Conservation (phyloP, 2,113 vertebrate species). For the Strigops habroptila region DNA sequence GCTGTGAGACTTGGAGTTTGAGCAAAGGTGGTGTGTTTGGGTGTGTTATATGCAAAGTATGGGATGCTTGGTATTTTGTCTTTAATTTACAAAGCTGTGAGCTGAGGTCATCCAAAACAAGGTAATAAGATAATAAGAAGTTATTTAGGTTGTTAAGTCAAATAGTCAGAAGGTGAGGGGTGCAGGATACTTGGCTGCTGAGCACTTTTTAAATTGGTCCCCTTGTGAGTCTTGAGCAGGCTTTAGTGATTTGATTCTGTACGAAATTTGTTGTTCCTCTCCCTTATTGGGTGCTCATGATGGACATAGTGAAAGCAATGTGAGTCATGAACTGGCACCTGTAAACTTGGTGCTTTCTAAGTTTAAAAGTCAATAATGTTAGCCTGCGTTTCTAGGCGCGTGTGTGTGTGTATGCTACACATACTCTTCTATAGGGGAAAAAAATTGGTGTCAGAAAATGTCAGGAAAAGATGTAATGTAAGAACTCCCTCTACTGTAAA, state of each 20-base stretch:
- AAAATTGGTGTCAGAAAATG: conserved; percentile 12
- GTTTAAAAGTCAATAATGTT: background rate
- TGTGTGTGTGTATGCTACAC: background rate
- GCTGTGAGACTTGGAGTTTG: background rate
- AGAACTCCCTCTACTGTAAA: conserved; percentile 64
- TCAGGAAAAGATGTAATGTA: conserved; percentile 52
- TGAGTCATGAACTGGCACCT: background rate
- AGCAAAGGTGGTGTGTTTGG: background rate
- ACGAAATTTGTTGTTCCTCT: background rate
- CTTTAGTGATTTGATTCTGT: background rate
- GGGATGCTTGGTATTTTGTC: background rate
- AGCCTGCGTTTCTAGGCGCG: background rate
- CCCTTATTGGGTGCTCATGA: background rate
- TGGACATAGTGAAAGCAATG: background rate
- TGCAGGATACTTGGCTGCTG: background rate
- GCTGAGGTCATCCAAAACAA: background rate
- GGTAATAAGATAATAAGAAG: background rate
- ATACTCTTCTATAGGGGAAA: background rate
- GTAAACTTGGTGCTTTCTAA: background rate
- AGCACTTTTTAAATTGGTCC: background rate
- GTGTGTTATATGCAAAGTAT: background rate
- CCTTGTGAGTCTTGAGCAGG: background rate
- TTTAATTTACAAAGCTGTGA: background rate
- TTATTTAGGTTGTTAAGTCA: background rate
- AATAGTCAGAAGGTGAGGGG: background rate